A percentile compares a stretch with the other conserved stretches of the same genome.
phyloP scores from a whole-genome alignment of 2,888 invertebrate species.

The Cheilosia pagana region DNA sequence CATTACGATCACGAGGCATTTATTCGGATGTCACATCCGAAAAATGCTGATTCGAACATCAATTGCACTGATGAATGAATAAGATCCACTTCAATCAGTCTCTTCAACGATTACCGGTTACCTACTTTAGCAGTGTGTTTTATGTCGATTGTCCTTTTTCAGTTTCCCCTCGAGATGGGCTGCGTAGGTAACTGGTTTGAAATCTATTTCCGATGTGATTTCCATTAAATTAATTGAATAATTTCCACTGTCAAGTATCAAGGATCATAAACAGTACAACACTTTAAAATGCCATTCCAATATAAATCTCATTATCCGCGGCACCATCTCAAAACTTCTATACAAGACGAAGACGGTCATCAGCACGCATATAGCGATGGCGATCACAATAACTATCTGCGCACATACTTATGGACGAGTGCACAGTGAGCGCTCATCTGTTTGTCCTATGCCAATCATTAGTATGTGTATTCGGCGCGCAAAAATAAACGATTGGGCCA shows the following conservation, averaged over 20 bases:
- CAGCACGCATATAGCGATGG: conserved; percentile 38
- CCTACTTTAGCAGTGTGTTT: conserved; percentile 15
- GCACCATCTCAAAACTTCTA: conserved; percentile 60
- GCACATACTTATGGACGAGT: conserved; percentile 1
- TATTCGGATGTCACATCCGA: conserved; percentile 24
- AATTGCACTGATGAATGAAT: conserved; percentile 46
- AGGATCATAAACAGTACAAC: conserved; percentile 71
- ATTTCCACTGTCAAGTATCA: conserved; percentile 56
- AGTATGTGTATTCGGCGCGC: conserved; percentile 48
- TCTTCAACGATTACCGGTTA: conserved; percentile 18
- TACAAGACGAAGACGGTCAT: conserved; percentile 26
- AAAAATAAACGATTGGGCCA: conserved; percentile 26
- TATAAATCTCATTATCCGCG: conserved; percentile 70
- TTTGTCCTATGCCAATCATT: conserved; percentile 67
- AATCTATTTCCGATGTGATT: conserved; percentile 40
- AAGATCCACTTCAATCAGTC: conserved; percentile 23
- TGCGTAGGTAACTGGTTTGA: conserved; percentile 23
- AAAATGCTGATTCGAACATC: conserved; percentile 27
- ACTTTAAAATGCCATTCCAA: conserved; percentile 68
- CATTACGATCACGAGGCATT: conserved; percentile 26
- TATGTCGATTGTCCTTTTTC: conserved; percentile 16
- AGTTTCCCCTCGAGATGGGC: conserved; percentile 15
- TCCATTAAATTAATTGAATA: conserved; percentile 68
- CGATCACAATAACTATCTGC: conserved; percentile 29
- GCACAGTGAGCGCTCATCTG: conserved; percentile 23